Evolutionary conservation across 2,113 vertebrate species (phyloP).

Genomic region (Rutilus rutilus): DNA sequence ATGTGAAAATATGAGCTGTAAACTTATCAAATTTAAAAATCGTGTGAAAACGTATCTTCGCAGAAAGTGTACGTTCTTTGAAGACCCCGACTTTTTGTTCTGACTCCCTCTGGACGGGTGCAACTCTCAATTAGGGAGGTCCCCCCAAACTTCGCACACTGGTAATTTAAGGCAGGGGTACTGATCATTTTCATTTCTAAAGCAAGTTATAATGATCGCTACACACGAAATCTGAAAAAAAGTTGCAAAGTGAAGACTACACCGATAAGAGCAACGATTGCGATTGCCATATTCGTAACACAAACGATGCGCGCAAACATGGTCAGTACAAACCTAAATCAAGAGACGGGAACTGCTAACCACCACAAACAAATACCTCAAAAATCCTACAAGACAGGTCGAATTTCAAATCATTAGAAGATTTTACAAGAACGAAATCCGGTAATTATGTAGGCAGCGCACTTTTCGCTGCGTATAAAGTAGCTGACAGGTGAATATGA

Average conservation of each 20-base stretch:
- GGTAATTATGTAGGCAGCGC: neutral
- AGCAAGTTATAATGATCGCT: neutral
- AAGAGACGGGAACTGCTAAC: neutral
- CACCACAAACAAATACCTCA: neutral
- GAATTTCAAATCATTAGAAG: neutral
- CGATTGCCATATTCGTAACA: neutral
- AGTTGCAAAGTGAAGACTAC: neutral
- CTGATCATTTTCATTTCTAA: neutral
- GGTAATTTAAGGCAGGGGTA: neutral
- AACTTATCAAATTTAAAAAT: neutral
- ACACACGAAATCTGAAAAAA: neutral
- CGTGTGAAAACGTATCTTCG: too few species aligned
- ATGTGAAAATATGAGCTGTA: neutral
- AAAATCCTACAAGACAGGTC: neutral
- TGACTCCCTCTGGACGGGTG: neutral
- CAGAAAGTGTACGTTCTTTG: neutral
- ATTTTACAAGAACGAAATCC: neutral
- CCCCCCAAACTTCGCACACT: neutral
- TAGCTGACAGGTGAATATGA: conserved; percentile 4
- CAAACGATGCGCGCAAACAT: neutral
- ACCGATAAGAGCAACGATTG: too few species aligned
- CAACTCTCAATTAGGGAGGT: neutral
- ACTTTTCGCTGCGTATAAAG: neutral
- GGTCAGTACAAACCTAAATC: neutral
- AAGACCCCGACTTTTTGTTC: neutral